Evolutionary conservation across 53 echinoderm and acorn worm species (phyloP).

Genomic region (Paracentrotus lividus): DNA sequence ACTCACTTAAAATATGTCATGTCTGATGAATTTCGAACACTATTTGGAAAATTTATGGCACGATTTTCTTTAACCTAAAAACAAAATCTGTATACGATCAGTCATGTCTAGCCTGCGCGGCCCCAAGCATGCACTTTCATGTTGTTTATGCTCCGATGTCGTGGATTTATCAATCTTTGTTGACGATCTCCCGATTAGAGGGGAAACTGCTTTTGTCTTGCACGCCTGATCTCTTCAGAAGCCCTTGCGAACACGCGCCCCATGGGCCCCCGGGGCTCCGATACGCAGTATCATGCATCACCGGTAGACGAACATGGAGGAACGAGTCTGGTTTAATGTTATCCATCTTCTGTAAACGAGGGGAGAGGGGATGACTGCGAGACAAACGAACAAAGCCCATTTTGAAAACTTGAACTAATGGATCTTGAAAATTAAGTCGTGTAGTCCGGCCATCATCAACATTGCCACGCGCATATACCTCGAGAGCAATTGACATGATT

Average conservation of each 20-base stretch:
- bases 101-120: background rate
- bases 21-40: too few species aligned
- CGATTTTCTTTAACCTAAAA: too few species aligned
- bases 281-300: background rate
- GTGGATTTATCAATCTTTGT: constrained; percentile 12
- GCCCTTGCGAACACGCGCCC: constrained; percentile 37
- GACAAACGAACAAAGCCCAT: constrained; percentile 45
- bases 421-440: constrained; percentile 53
- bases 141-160: constrained; percentile 2
- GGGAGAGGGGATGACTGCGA: background rate
- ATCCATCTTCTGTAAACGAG: background rate
- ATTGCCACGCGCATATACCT: constrained; percentile 1
- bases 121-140: background rate
- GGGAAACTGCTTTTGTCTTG: constrained; percentile 68
- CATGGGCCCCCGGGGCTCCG: background rate
- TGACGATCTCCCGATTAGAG: constrained; percentile 39
- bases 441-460: constrained; percentile 35
- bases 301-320: background rate
- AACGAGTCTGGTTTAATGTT: constrained; percentile 10
- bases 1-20: too few species aligned
- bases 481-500: constrained; percentile 27
- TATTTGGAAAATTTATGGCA: too few species aligned
- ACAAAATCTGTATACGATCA: background rate
- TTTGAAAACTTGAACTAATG: constrained; percentile 16
- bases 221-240: background rate